Evolutionary conservation across 2,113 vertebrate genomes (phyloP), one percentile per base, ranked within the genome.

Genomic region (Anser brachyrhynchus): DNA sequence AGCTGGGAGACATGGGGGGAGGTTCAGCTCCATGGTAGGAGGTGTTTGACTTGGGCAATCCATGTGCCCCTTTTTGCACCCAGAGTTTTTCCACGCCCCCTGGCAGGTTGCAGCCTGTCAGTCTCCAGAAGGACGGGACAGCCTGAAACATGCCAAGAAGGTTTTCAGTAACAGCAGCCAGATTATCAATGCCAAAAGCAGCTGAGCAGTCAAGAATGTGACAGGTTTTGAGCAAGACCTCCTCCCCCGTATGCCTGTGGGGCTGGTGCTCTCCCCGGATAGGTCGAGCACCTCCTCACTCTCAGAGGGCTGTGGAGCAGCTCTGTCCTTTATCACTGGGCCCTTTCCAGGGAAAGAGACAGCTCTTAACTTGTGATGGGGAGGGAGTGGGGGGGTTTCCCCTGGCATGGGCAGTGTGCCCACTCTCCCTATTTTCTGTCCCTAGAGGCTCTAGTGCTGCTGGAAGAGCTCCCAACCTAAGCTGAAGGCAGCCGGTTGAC

Each of bases 71-170:
- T 43, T 58, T 65, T 49, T 62, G 69, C 51, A 70, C 21, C 37
- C 39, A 19, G 13, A 57, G 23, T 55, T 95, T 84, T 91, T 92
- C 55, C n/a, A 64, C 55, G 31, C 61, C 90, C 23, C 74, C 25
- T 89, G 89, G 87, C 77, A 84, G 65, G 92, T 97, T 95, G 61
- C 89, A 95, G 91, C 57, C 91, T 91, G 80, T 89, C 91, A 72
- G 22, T 43, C 73, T 93, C 54, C 43, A 85, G 61, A 70, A 87
- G 57, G 80, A 95, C 52, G 86, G 20, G 87, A 77, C 87, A 93
- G 91, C 58, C 94, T 95, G 81, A 82, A 95, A 95, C 49, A 58
- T 51, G 77, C 91, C 84, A 58, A 73, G 70, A 49, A 88, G 26
- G 44, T 92, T 57, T 92, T 70, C 87, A 75, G 3, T 46, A 59